Base-by-base conservation (phyloP, 2,797 vertebrate species). In the Phataginus tricuspis region DNA sequence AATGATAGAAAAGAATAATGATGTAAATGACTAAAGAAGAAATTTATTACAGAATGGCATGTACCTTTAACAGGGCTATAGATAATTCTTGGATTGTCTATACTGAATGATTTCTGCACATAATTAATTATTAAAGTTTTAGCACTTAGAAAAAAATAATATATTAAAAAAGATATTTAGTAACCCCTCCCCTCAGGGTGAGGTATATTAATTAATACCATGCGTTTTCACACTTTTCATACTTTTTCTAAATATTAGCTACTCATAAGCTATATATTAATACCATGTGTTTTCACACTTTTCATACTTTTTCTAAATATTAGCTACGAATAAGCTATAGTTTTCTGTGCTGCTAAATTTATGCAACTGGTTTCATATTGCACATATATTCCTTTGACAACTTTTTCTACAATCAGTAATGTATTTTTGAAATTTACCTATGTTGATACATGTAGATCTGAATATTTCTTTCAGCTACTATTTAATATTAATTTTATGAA, bases 281-380 rank as follows among this genome's bases (percentile, higher is more conserved):
- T n/a, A n/a, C n/a, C n/a, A n/a, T n/a, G n/a, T n/a, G n/a, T n/a
- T n/a, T n/a, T n/a, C n/a, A n/a, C n/a, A n/a, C n/a, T n/a, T n/a
- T n/a, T n/a, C n/a, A n/a, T n/a, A n/a, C n/a, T n/a, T n/a, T n/a
- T n/a, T n/a, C n/a, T n/a, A n/a, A n/a, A n/a, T n/a, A n/a, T n/a
- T n/a, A n/a, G n/a, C n/a, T n/a, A n/a, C n/a, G n/a, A n/a, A n/a
- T n/a, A n/a, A n/a, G n/a, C n/a, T n/a, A 77, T 91, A 77, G n/a
- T 86, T 95, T 82, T 88, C 53, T 91, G 23, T 92, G 61, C 31
- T 87, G 96, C 94, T 80, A 91, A 78, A 69, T 69, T 72, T 86
- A 45, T 5, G 66, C 55, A 83, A 31, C 16, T 88, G 31, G 2
- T 87, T 34, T 49, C 18, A 55, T 42, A 85, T 2, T 57, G 0